These are phyloP conservation scores for Megaceryle alcyon DNA, from an alignment of 2,797 vertebrate genomes.

Conservation along the genomic window DNA sequence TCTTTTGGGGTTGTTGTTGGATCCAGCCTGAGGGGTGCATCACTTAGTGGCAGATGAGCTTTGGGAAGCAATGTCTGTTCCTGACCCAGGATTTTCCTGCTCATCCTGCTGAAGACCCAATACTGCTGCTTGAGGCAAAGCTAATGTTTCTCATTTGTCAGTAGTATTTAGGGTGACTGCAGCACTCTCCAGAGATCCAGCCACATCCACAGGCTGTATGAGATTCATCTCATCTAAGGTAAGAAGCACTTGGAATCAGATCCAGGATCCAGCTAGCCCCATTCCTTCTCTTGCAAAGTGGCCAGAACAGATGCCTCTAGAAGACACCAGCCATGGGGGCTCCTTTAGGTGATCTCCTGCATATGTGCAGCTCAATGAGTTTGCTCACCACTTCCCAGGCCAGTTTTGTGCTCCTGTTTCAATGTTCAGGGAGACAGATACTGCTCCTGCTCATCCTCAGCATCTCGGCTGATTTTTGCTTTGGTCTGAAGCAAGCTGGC, in stretches of 20 bases:
- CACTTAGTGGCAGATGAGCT: not conserved
- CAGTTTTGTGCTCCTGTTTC: not conserved
- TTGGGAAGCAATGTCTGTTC: not conserved
- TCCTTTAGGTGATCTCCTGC: not conserved
- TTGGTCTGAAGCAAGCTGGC: not conserved
- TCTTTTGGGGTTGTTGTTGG: not conserved
- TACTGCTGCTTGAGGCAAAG: not conserved
- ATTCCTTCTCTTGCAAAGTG: not conserved
- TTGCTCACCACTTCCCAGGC: not conserved
- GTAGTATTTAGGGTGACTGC: not conserved
- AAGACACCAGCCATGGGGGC: not conserved
- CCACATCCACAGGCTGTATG: too few relatives aligned
- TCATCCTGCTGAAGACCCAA: not conserved
- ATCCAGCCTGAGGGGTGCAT: rapidly evolving
- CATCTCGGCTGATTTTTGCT: not conserved
- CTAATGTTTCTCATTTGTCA: not conserved
- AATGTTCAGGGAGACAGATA: not conserved
- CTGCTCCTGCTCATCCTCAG: not conserved
- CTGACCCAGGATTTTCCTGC: not conserved
- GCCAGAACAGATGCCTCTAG: not conserved
- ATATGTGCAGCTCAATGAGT: not conserved
- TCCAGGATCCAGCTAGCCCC: not conserved
- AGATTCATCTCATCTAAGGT: not conserved
- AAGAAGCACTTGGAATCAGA: not conserved
- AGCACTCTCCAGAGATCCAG: not conserved